Evolutionary conservation across 1,140 invertebrate genomes (phyloP), one percentile per base, ranked within the genome.

Genomic region (Asbolus verrucosus): DNA sequence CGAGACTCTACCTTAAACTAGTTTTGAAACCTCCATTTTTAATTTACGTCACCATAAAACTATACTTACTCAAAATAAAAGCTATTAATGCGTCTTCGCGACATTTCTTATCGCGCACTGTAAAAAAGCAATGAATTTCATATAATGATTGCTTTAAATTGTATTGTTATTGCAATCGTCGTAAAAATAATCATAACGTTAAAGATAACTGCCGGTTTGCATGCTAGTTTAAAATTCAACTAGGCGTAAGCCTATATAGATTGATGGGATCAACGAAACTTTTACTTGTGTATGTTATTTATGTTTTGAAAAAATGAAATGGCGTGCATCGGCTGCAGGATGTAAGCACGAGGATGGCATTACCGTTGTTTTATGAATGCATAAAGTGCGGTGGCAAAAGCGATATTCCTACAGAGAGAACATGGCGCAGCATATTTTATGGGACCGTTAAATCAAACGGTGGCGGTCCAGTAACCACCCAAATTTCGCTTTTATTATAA

Each of bases 381-480:
- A 71, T 67, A 67, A 67, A 71, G 61, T 67, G 65, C 36, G 41
- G 69, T 67, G 14, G 38, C 24, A 4, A 8, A 27, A 27, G n/a
- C 24, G 24, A 8, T 27, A n/a, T 27, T 27, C 24, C 24, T 27
- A 27, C 3, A 27, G 24, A 33, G 39, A 41, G 38, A 36, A 31
- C 46, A 71, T 41, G 43, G n/a, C 50, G 38, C 19, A 38, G 18
- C 61, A 24, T 41, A 61, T 30, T 71, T 71, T 71, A 71, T 67
- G 60, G 50, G 46, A 59, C 36, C 21, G 69, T 71, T 67, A 61
- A 71, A 70, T 66, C 41, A 67, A 54, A 67, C 21, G 43, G 59
- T 60, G 62, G 69, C 68, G 31, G 15, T 46, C 41, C n/a, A 16
- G 41, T 46, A 46, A 46, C 15, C 41, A 46, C 41, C 41, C 41